phyloP scores from a whole-genome alignment of 2,797 vertebrate genomes.

The Knipowitschia caucasica region DNA sequence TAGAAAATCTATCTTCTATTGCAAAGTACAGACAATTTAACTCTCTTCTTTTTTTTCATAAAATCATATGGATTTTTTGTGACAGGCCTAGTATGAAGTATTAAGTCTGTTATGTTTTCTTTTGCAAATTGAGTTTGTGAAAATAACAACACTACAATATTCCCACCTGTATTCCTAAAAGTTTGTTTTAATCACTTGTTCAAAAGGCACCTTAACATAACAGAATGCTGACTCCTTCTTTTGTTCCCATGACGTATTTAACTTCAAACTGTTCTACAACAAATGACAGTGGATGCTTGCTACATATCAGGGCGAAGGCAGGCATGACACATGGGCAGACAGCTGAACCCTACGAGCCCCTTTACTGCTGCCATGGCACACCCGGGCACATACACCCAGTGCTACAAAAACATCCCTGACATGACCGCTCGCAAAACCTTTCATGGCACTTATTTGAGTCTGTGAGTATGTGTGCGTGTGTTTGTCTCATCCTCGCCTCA shows the following conservation, averaged over 20 bases:
- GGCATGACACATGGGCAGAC: conserved; percentile 77
- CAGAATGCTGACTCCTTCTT: conserved; percentile 44
- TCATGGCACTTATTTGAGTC: conserved; percentile 52
- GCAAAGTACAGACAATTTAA: too few species aligned
- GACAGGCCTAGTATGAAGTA: too few species aligned
- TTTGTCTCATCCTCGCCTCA: conserved; percentile 59
- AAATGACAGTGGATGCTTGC: conserved; percentile 78
- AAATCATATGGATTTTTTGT: too few species aligned
- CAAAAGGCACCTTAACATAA: conserved; percentile 38
- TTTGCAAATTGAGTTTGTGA: too few species aligned
- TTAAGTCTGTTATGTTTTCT: too few species aligned
- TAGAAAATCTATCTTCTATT: too few species aligned
- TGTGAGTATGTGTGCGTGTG: conserved; percentile 43
- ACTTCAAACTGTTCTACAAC: conserved; percentile 71
- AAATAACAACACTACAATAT: too few species aligned
- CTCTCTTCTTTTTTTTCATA: too few species aligned
- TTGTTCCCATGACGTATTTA: conserved; percentile 57
- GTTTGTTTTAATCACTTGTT: conserved; percentile 32
- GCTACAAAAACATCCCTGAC: conserved; percentile 68
- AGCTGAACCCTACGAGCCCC: conserved; percentile 74
- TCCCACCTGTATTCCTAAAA: conserved; percentile 11
- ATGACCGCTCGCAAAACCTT: conserved; percentile 68
- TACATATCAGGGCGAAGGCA: conserved; percentile 75
- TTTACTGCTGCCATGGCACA: conserved; percentile 41
- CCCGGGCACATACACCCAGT: conserved; percentile 34